A percentile compares a stretch with the other conserved stretches of the same genome.
These are phyloP conservation scores for Yponomeuta evonymella DNA, from an alignment of 2,888 invertebrate genomes.

Conservation along the genomic window DNA sequence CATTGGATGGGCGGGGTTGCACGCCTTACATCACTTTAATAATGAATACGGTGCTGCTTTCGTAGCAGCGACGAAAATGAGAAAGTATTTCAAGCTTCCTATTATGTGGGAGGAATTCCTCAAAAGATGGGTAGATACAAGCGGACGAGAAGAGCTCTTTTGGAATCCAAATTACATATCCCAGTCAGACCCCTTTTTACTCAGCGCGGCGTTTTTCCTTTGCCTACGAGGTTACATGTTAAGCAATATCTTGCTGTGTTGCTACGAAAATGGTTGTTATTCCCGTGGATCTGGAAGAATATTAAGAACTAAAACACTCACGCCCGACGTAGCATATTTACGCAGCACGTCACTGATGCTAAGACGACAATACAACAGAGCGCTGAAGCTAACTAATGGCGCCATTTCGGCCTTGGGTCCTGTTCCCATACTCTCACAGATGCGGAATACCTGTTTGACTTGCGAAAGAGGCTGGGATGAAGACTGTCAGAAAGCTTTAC, in stretches of 20 bases:
- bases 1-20: slow-evolving; percentile 64
- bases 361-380: slow-evolving; percentile 37
- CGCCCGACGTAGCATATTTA: slow-evolving; percentile 49
- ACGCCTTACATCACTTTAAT: slow-evolving; percentile 48
- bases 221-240: slow-evolving; percentile 59
- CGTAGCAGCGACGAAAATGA: slow-evolving; percentile 56
- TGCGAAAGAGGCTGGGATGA: slow-evolving; percentile 48
- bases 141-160: slow-evolving; percentile 59
- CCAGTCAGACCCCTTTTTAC: slow-evolving; percentile 46
- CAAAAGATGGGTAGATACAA: slow-evolving; percentile 48
- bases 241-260: slow-evolving; percentile 45
- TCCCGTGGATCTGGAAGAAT: slow-evolving; percentile 38
- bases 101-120: slow-evolving; percentile 52
- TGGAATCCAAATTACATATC: slow-evolving; percentile 49
- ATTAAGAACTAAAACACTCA: slow-evolving; percentile 23
- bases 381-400: slow-evolving; percentile 37
- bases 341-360: slow-evolving; percentile 49
- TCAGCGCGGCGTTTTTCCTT: slow-evolving; percentile 63
- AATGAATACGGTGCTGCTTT: slow-evolving; percentile 45
- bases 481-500: slow-evolving; percentile 44
- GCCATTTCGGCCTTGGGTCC: slow-evolving; percentile 52
- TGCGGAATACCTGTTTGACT: slow-evolving; percentile 46
- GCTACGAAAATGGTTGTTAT: slow-evolving; percentile 47
- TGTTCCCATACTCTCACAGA: slow-evolving; percentile 49
- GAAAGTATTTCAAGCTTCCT: slow-evolving; percentile 50